These are phyloP conservation scores for Oryzias celebensis DNA, from an alignment of 2,113 vertebrate species.

Conservation along the genomic window DNA sequence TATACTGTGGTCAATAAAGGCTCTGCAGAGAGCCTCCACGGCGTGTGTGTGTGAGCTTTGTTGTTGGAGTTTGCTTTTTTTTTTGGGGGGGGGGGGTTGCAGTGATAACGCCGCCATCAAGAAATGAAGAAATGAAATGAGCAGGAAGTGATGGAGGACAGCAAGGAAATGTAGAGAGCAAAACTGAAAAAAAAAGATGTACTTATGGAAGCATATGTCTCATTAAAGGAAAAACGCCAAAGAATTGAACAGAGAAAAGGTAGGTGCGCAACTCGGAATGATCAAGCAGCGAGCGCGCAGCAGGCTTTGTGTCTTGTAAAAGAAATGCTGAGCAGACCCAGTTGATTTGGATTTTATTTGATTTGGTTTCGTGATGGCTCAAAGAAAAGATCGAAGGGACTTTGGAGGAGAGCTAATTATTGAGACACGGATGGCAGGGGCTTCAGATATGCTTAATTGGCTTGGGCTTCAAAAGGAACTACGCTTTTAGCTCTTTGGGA, in stretches of 20 bases:
- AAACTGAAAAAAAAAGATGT: conserved; percentile 2
- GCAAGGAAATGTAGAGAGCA: background rate
- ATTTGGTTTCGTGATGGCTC: background rate
- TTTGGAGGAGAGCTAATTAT: background rate
- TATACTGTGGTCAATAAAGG: conserved; percentile 64
- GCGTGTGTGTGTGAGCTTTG: conserved; percentile 17
- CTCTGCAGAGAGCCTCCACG: conserved; percentile 43
- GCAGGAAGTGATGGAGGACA: conserved; percentile 13
- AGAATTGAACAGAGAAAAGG: too few species aligned
- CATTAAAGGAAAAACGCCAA: background rate
- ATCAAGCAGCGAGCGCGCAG: conserved; percentile 1
- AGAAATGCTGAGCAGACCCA: too few species aligned
- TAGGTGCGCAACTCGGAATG: background rate
- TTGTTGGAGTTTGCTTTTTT: conserved; percentile 5
- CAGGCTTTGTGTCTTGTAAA: too few species aligned
- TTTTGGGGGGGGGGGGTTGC: conserved; percentile 35
- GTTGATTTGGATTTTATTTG: background rate
- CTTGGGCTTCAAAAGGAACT: conserved; percentile 1
- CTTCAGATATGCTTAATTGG: conserved; percentile 1
- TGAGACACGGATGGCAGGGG: conserved; percentile 1
- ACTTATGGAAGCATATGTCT: background rate
- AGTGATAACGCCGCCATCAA: conserved; percentile 45
- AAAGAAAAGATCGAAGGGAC: conserved; percentile 2
- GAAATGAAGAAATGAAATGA: conserved; percentile 51
- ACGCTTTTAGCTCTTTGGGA: background rate